phyloP scores from a whole-genome alignment of 2,797 vertebrate species.

The Crenichthys baileyi region DNA sequence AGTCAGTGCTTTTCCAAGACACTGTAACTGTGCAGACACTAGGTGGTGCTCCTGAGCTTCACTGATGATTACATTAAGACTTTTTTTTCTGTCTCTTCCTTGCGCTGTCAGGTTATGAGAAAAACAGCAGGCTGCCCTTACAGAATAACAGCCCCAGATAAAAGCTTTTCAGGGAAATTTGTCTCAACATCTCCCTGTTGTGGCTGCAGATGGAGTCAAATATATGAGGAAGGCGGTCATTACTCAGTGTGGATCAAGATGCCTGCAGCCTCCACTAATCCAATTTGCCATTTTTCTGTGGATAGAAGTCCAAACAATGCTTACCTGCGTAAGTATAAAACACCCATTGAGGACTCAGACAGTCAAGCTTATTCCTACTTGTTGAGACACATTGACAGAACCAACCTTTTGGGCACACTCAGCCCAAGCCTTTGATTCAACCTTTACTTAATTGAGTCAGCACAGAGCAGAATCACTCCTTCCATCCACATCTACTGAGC shows the following conservation, averaged over 20 bases:
- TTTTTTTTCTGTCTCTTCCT: background rate
- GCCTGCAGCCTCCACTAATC: constrained; percentile 29
- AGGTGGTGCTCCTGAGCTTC: constrained; percentile 74
- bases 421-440: constrained; percentile 52
- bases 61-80: background rate
- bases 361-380: background rate
- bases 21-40: constrained; percentile 47
- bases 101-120: background rate
- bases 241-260: constrained; percentile 77
- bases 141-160: constrained; percentile 26
- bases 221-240: constrained; percentile 78
- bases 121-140: constrained; percentile 21
- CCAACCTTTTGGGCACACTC: constrained; percentile 11
- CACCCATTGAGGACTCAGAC: background rate
- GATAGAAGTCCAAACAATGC: constrained; percentile 67
- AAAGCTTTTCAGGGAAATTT: constrained; percentile 30
- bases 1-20: background rate
- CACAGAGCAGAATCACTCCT: constrained; percentile 60
- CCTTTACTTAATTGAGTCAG: constrained; percentile 67
- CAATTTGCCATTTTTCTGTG: constrained; percentile 64
- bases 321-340: constrained; percentile 74
- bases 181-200: constrained; percentile 49
- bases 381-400: constrained; percentile 20
- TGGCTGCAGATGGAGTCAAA: constrained; percentile 76
- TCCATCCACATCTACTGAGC: constrained; percentile 54